These are phyloP conservation scores for Ptychochromis oligacanthus DNA, from an alignment of 2,113 vertebrate species.

Conservation along the genomic window DNA sequence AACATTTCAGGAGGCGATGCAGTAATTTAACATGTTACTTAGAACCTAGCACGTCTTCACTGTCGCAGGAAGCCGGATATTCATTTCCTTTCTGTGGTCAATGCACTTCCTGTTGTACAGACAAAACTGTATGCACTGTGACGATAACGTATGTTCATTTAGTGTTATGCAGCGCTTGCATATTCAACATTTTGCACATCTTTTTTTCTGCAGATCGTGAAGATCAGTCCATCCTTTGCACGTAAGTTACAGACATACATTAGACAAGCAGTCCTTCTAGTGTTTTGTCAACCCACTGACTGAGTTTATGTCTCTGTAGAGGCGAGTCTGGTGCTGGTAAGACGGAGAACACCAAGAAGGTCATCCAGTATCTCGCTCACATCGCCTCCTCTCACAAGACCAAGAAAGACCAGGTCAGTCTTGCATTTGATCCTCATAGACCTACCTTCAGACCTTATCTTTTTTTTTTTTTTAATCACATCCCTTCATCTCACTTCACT, in stretches of 20 bases:
- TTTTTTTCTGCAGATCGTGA: constrained; percentile 89
- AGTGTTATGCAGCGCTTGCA: not conserved
- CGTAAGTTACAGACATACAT: constrained; percentile 84
- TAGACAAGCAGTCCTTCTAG: not conserved
- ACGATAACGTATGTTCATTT: constrained; percentile 25
- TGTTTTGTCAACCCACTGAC: not conserved
- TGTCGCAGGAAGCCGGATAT: constrained; percentile 71
- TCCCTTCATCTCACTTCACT: not conserved
- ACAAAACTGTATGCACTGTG: constrained; percentile 17
- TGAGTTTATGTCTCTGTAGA: constrained; percentile 63
- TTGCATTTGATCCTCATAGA: not conserved
- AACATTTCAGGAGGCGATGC: not conserved
- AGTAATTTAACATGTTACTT: constrained; percentile 39
- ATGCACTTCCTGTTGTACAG: constrained; percentile 62
- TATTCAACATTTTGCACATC: not conserved
- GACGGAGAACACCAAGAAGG: constrained; percentile 99
- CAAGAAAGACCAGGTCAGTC: constrained; percentile 96
- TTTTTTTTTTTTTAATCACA: no score
- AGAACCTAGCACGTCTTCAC: constrained; percentile 22
- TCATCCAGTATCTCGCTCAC: constrained; percentile 97
- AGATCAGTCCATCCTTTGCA: constrained; percentile 99
- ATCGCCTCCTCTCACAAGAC: constrained; percentile 98
- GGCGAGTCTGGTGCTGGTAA: constrained; percentile 98
- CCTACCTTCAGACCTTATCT: not conserved
- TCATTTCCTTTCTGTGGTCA: constrained; percentile 73